Conservation (phyloP, 30 jellyfish, hydroid and myxozoan species). For the Clytia hemisphaerica region DNA sequence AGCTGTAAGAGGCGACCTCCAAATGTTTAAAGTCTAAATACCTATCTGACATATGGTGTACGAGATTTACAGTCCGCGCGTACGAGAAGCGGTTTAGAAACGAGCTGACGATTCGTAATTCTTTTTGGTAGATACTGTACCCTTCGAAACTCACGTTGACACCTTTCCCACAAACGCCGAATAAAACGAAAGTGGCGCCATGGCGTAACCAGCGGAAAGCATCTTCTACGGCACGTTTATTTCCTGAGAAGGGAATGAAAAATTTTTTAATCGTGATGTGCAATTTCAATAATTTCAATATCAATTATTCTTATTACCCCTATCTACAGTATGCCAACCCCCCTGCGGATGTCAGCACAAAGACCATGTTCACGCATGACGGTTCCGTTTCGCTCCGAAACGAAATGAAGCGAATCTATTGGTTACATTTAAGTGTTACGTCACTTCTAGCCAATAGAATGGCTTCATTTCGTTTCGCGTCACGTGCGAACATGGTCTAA, state of each 20-base stretch:
- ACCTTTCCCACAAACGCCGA: constrained; percentile 83
- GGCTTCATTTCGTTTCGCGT: too few species aligned
- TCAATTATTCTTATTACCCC: too few species aligned
- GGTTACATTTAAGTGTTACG: too few species aligned
- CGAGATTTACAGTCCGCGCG: constrained; percentile 56
- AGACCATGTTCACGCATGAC: neutral
- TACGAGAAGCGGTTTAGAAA: constrained; percentile 56
- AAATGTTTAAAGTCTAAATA: constrained; percentile 63
- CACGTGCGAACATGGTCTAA: too few species aligned
- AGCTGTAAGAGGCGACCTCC: constrained; percentile 39
- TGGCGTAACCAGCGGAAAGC: constrained; percentile 64
- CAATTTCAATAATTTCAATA: too few species aligned
- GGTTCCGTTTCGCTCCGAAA: too few species aligned
- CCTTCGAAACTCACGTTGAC: constrained; percentile 58
- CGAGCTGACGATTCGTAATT: constrained; percentile 52
- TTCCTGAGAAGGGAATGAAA: neutral
- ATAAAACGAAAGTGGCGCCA: constrained; percentile 73
- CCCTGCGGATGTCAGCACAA: neutral
- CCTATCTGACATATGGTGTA: constrained; percentile 63
- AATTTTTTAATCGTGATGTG: too few species aligned
- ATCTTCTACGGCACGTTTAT: constrained; percentile 54
- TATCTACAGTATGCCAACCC: too few species aligned
- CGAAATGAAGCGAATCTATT: too few species aligned
- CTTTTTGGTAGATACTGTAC: constrained; percentile 59
- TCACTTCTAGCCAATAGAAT: too few species aligned